phyloP scores from a whole-genome alignment of 2,797 vertebrate species.

The Benthosema pterotum region DNA sequence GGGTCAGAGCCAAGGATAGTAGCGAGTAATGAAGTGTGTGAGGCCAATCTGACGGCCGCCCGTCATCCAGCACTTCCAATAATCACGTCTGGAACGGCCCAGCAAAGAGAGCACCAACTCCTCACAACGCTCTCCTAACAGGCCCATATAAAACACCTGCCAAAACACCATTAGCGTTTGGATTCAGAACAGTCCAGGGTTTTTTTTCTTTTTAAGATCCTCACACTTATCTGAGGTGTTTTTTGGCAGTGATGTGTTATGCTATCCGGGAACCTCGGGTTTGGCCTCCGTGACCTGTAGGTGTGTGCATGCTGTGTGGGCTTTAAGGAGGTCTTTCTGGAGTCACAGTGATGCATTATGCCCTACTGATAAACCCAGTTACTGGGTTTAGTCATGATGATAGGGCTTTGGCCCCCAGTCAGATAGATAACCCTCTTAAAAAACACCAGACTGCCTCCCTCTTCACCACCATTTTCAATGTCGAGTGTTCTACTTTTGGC shows the following conservation, averaged over 20 bases:
- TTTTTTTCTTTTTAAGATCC: constrained; percentile 20
- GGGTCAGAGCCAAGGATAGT: constrained; percentile 59
- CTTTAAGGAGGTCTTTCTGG: constrained; percentile 4
- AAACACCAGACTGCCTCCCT: constrained; percentile 2
- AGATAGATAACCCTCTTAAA: constrained; percentile 31
- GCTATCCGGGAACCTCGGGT: constrained; percentile 21
- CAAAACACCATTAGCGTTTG: constrained; percentile 66
- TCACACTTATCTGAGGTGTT: constrained; percentile 40
- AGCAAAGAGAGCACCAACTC: constrained; percentile 6
- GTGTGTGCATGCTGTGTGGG: constrained; percentile 24
- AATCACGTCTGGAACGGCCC: constrained; percentile 50
- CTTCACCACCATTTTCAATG: background rate
- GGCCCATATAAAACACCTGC: constrained; percentile 58
- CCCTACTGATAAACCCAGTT: background rate
- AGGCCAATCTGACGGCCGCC: constrained; percentile 45
- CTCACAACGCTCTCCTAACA: constrained; percentile 44
- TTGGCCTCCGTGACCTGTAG: constrained; percentile 34
- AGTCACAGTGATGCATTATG: constrained; percentile 16
- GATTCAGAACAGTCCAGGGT: constrained; percentile 32
- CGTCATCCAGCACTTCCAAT: constrained; percentile 64
- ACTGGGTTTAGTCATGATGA: constrained; percentile 3
- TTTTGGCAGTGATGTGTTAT: constrained; percentile 23
- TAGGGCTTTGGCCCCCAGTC: too few species aligned
- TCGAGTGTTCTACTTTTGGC: constrained; percentile 31
- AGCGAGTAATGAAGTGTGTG: constrained; percentile 45